Evolutionary conservation across 2,113 vertebrate genomes (phyloP).

Genomic region (Antechinus flavipes): DNA sequence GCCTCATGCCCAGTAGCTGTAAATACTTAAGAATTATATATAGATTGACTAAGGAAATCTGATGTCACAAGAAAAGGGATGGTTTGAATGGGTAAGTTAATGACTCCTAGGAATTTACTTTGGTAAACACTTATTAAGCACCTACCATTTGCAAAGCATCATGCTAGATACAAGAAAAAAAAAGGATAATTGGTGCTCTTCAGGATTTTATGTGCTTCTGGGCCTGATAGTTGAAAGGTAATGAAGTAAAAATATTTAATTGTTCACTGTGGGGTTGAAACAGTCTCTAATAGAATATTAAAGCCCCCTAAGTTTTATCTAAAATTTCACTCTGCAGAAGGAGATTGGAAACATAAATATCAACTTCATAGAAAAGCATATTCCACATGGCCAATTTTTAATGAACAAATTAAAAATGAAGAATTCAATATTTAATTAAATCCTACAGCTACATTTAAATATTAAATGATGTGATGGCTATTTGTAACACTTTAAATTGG

Average conservation of each 20-base stretch:
- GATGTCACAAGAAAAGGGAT: background rate
- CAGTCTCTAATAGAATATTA: background rate
- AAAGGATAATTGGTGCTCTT: background rate
- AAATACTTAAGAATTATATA: background rate
- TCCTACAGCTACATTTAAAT: conserved; percentile 16
- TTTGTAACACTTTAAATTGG: conserved; percentile 40
- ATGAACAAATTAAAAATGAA: background rate
- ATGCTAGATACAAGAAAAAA: background rate
- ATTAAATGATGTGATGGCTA: background rate
- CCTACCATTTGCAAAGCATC: conserved; percentile 10
- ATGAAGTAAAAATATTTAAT: background rate
- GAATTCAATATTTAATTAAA: conserved; percentile 22
- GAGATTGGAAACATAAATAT: background rate
- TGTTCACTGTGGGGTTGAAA: background rate
- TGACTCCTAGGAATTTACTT: background rate
- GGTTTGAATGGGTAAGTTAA: background rate
- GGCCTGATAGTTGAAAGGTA: background rate
- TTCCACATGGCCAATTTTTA: background rate
- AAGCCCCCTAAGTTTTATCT: background rate
- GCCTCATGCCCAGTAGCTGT: background rate
- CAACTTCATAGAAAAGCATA: background rate
- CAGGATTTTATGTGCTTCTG: conserved; percentile 7
- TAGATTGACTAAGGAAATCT: background rate
- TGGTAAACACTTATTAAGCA: conserved; percentile 18
- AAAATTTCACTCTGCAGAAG: background rate